Conservation (phyloP, 2,113 vertebrate species). For the Zosterops lateralis region DNA sequence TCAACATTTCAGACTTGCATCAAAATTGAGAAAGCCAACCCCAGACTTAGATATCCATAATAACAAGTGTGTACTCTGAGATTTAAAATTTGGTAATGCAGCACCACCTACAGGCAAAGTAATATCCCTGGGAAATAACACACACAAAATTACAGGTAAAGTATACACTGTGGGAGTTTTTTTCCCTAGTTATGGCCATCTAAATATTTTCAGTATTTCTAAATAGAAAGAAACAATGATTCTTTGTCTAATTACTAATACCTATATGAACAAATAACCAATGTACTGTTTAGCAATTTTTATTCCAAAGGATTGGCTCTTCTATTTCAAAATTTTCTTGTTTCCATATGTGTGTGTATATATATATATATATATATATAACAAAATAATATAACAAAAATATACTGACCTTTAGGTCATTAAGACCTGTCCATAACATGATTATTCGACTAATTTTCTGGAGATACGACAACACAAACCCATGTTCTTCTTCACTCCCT, state of each 20-base stretch:
- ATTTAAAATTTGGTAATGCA: background rate
- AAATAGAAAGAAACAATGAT: background rate
- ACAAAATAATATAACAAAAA: too few species aligned
- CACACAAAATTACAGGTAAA: background rate
- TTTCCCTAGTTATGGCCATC: background rate
- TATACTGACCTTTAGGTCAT: too few species aligned
- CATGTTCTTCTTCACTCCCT: too few species aligned
- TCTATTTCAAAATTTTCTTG: background rate
- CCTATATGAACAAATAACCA: background rate
- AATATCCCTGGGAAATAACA: background rate
- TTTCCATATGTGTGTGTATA: background rate
- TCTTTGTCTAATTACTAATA: background rate
- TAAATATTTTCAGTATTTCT: background rate
- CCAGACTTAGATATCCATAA: rapidly evolving
- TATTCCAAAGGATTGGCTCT: background rate
- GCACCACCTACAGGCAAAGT: constrained; percentile 13
- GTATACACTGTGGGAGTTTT: rapidly evolving
- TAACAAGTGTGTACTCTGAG: background rate
- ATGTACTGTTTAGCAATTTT: background rate
- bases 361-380: too few species aligned
- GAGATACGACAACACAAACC: too few species aligned
- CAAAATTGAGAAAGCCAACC: background rate
- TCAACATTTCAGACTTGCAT: background rate
- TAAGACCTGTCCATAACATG: too few species aligned
- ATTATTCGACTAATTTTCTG: too few species aligned